Conservation (phyloP, 92 coral and sea anemone species). For the Actinostola sp. region DNA sequence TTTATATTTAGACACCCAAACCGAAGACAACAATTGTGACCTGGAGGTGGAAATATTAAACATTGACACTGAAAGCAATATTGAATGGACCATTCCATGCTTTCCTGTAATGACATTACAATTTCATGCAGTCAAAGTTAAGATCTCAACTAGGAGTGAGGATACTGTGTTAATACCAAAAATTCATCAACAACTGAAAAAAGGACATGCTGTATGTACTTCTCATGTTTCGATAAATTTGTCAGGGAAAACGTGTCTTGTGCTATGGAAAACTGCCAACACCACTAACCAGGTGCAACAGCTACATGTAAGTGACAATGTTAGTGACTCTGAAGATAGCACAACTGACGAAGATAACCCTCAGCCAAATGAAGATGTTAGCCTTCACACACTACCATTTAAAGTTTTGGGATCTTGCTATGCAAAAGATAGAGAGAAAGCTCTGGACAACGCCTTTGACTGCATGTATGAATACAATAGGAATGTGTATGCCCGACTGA, state of each 20-base stretch:
- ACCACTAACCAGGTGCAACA: conserved; percentile 9
- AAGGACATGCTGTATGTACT: conserved; percentile 9
- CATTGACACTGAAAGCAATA: too few relatives aligned
- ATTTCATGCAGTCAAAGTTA: conserved; percentile 48
- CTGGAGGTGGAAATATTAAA: too few relatives aligned
- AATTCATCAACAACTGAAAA: conserved; percentile 8
- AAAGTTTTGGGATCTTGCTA: conserved; percentile 70
- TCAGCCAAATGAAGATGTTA: conserved; percentile 11
- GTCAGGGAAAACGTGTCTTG: conserved; percentile 7
- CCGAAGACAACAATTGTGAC: too few relatives aligned
- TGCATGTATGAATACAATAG: conserved; percentile 63
- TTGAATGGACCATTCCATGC: conserved; percentile 65
- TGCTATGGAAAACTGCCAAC: conserved; percentile 16
- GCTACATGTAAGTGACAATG: not conserved
- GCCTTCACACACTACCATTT: conserved; percentile 39
- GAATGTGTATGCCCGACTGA: conserved; percentile 45
- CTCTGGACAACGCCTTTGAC: conserved; percentile 45
- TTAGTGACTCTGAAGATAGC: not conserved
- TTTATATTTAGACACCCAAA: too few relatives aligned
- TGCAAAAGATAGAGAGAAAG: conserved; percentile 20
- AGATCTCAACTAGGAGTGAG: conserved; percentile 16
- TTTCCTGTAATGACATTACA: conserved; percentile 59
- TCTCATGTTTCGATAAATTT: conserved; percentile 4
- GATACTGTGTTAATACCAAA: conserved; percentile 39
- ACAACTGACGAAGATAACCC: not conserved